Percentiles rank a stretch among this genome's conserved stretches.
These are phyloP conservation scores for Himalopsyche japonica DNA, from an alignment of 2,888 invertebrate genomes.

Conservation along the genomic window DNA sequence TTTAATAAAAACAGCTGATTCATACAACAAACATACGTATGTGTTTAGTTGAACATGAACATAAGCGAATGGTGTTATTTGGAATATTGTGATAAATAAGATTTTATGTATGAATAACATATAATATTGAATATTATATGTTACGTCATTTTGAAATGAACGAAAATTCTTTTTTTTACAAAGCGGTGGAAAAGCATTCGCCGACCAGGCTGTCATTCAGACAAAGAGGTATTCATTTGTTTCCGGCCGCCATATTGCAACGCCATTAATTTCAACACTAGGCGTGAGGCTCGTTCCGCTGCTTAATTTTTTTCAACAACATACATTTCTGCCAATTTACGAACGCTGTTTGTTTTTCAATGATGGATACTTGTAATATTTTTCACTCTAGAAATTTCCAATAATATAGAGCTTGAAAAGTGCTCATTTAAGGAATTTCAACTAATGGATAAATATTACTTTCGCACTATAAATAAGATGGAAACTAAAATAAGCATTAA, in stretches of 20 bases:
- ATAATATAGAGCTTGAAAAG: not conserved
- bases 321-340: not conserved
- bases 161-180: not conserved
- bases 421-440: not conserved
- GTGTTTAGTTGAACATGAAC: too few species aligned
- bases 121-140: not conserved
- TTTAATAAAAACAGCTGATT: too few species aligned
- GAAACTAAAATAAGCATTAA: too few species aligned
- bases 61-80: too few species aligned
- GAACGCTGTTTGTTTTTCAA: not conserved
- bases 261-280: conserved; percentile 32
- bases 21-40: too few species aligned
- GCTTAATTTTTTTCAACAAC: not conserved
- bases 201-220: conserved; percentile 32
- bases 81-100: too few species aligned
- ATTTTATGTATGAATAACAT: too few species aligned
- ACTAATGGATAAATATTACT: not conserved
- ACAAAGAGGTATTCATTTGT: conserved; percentile 37
- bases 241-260: conserved; percentile 36
- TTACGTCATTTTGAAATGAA: not conserved
- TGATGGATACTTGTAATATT: not conserved
- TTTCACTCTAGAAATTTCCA: not conserved
- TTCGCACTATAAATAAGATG: too few species aligned
- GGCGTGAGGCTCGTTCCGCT: not conserved
- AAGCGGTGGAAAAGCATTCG: not conserved